Evolutionary conservation across 2,797 vertebrate genomes (phyloP).

Genomic region (Sebastes taczanowskii): DNA sequence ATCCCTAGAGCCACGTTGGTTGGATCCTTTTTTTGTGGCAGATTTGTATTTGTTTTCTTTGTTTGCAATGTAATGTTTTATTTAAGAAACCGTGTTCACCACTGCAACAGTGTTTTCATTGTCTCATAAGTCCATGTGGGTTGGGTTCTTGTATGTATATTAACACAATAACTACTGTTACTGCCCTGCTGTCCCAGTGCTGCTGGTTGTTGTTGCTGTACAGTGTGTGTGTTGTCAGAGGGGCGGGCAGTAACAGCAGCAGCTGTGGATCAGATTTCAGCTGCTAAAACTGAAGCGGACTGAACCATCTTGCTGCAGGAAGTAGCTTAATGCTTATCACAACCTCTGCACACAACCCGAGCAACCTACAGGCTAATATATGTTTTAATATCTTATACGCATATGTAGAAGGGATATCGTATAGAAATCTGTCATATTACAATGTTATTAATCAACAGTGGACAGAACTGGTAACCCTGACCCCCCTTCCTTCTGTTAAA

Average conservation of each 20-base stretch:
- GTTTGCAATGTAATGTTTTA: background rate
- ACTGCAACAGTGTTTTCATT: background rate
- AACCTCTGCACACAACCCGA: background rate
- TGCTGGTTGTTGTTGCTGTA: conserved; percentile 33
- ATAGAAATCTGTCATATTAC: background rate
- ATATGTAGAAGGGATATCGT: fast-evolving
- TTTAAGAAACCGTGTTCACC: background rate
- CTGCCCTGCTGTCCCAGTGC: background rate
- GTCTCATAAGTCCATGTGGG: background rate
- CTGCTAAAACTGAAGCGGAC: conserved; percentile 51
- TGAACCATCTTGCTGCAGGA: conserved; percentile 47
- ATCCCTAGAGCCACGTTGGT: no score
- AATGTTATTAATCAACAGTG: background rate
- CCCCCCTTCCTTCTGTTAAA: background rate
- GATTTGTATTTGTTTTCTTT: background rate
- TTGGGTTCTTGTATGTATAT: background rate
- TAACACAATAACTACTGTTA: conserved; percentile 11
- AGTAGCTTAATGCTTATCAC: background rate
- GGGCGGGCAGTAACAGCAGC: conserved; percentile 22
- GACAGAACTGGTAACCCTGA: background rate
- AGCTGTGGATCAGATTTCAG: conserved; percentile 67
- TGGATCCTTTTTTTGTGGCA: background rate
- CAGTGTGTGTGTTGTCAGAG: conserved; percentile 26
- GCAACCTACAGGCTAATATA: fast-evolving
- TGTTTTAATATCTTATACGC: fast-evolving